These are phyloP conservation scores for Hippopotamus amphibius DNA, from an alignment of 2,113 vertebrate genomes.

Conservation along the genomic window DNA sequence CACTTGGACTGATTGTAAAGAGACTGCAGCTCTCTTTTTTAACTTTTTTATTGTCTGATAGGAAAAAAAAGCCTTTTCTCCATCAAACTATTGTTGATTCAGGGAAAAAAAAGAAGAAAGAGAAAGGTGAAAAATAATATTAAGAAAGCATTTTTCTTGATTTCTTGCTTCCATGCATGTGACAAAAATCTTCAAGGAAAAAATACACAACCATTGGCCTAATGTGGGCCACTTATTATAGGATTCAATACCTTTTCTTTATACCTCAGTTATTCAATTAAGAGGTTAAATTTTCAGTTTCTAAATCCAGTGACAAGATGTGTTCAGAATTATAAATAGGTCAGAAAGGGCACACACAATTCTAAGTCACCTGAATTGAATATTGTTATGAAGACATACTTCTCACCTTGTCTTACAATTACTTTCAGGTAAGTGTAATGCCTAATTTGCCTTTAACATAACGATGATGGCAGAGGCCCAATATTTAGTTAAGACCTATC, in stretches of 20 bases:
- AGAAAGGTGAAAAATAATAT: not conserved
- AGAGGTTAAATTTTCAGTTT: not conserved
- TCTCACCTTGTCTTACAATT: slow-evolving; percentile 50
- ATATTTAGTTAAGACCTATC: slow-evolving; percentile 73
- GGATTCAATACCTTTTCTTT: not conserved
- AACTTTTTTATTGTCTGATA: not conserved
- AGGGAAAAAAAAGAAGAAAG: not conserved
- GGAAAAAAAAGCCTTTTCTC: not conserved
- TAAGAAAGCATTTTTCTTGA: not conserved
- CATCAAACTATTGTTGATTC: not conserved
- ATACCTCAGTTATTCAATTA: not conserved
- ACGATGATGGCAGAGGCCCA: slow-evolving; percentile 71
- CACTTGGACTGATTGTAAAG: not conserved
- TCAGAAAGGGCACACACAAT: slow-evolving; percentile 37
- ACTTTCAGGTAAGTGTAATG: slow-evolving; percentile 37
- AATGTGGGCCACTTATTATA: not conserved
- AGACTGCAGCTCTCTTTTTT: not conserved
- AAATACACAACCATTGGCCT: not conserved
- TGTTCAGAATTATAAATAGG: not conserved
- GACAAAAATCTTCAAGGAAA: not conserved
- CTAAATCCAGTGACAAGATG: not conserved
- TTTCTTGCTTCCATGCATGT: not conserved
- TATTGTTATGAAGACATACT: slow-evolving; percentile 4
- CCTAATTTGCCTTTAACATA: slow-evolving; percentile 75
- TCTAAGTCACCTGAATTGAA: slow-evolving; percentile 62